A percentile compares a stretch with the other conserved stretches of the same genome.
phyloP scores from a whole-genome alignment of 2,113 vertebrate genomes.

The Saguinus midas region DNA sequence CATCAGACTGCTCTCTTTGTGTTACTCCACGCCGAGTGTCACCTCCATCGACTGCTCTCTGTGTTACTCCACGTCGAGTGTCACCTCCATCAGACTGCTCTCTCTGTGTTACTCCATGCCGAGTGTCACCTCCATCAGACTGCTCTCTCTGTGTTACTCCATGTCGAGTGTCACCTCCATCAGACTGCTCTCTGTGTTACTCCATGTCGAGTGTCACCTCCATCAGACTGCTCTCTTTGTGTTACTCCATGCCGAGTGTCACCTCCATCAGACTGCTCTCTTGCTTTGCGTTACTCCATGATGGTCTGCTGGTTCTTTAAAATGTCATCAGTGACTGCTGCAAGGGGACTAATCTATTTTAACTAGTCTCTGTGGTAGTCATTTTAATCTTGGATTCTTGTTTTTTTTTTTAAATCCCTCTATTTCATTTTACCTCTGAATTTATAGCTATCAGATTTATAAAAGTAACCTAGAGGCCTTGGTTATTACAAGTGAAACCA shows the following conservation, averaged over 20 bases:
- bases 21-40: not conserved
- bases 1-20: not conserved
- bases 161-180: not conserved
- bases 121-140: not conserved
- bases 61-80: not conserved
- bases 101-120: too few relatives aligned
- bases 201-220: not conserved
- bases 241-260: not conserved
- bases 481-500: not conserved
- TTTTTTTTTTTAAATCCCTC: not conserved
- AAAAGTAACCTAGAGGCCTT: conserved; percentile 40
- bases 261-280: not conserved
- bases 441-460: conserved; percentile 49
- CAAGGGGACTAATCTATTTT: conserved; percentile 8
- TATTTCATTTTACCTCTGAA: conserved; percentile 42
- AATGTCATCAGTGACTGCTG: not conserved
- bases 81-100: too few relatives aligned
- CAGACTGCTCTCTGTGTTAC: too few relatives aligned
- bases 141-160: too few relatives aligned
- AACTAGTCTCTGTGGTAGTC: conserved; percentile 33
- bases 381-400: conserved; percentile 43
- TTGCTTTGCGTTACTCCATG: not conserved
- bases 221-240: too few relatives aligned
- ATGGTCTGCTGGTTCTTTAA: conserved; percentile 23
- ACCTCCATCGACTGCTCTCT: not conserved